These are phyloP conservation scores for Drosophila paranaensis DNA, from an alignment of 2,888 invertebrate species.

Conservation along the genomic window DNA sequence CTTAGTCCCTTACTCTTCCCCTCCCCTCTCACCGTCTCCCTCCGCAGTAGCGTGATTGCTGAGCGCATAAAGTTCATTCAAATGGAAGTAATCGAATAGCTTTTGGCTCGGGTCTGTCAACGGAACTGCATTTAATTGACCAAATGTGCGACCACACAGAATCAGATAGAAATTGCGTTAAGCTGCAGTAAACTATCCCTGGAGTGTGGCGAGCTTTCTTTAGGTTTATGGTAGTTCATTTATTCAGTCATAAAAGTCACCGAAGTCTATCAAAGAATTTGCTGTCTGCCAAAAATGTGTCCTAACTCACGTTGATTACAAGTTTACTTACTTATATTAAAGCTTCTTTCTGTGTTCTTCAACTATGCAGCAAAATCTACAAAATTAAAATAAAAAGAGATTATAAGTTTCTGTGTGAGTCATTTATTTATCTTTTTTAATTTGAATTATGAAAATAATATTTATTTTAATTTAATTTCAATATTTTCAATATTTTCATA, in stretches of 20 bases:
- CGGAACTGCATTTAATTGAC: slow-evolving; percentile 48
- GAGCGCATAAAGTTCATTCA: slow-evolving; percentile 34
- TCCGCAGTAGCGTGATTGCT: slow-evolving; percentile 16
- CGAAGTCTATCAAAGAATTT: neutral
- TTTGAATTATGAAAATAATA: neutral
- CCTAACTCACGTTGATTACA: neutral
- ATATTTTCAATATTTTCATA: no score
- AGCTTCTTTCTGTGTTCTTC: neutral
- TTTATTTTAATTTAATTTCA: no score
- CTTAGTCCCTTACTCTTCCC: slow-evolving; percentile 1
- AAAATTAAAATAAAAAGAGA: neutral
- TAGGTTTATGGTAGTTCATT: neutral
- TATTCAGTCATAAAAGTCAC: neutral
- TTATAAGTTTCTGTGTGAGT: neutral
- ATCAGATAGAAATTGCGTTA: slow-evolving; percentile 16
- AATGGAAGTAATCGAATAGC: slow-evolving; percentile 36
- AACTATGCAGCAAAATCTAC: neutral
- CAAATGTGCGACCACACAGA: slow-evolving; percentile 27
- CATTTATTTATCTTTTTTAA: neutral
- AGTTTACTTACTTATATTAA: neutral
- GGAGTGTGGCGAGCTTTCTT: neutral
- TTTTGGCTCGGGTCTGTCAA: slow-evolving; percentile 10
- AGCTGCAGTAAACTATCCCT: slow-evolving; percentile 23
- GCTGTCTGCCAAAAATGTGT: neutral
- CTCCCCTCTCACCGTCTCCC: neutral